Conservation (phyloP, 2,797 vertebrate genomes). For the Remorina albescens region DNA sequence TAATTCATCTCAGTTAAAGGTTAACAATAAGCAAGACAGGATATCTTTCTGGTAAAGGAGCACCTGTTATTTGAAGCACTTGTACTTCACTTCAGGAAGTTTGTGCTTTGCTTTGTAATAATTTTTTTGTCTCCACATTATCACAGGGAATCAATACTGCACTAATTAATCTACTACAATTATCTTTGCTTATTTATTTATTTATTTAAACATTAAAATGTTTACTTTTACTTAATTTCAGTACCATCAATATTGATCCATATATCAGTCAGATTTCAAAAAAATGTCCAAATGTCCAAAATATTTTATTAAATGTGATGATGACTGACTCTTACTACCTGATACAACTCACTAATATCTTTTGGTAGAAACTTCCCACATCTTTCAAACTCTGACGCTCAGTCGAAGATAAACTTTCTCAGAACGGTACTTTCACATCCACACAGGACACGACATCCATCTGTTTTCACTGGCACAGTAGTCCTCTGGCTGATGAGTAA, state of each 20-base stretch:
- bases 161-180: background rate
- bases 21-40: conserved; percentile 3
- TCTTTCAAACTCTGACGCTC: too few relatives aligned
- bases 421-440: background rate
- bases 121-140: too few relatives aligned
- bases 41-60: too few relatives aligned
- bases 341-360: too few relatives aligned
- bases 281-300: too few relatives aligned
- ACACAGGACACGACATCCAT: background rate
- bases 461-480: background rate
- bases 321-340: too few relatives aligned
- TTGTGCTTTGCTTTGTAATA: too few relatives aligned
- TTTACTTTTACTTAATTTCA: conserved; percentile 2
- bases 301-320: background rate
- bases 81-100: too few relatives aligned
- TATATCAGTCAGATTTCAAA: background rate
- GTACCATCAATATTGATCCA: background rate
- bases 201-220: too few relatives aligned
- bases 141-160: background rate
- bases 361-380: too few relatives aligned
- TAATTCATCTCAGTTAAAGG: conserved; percentile 26
- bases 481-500: background rate
- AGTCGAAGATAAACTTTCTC: too few relatives aligned
- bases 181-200: background rate
- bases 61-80: too few relatives aligned